phyloP scores from a whole-genome alignment of 2,797 vertebrate species.

The Lacerta viridis region DNA sequence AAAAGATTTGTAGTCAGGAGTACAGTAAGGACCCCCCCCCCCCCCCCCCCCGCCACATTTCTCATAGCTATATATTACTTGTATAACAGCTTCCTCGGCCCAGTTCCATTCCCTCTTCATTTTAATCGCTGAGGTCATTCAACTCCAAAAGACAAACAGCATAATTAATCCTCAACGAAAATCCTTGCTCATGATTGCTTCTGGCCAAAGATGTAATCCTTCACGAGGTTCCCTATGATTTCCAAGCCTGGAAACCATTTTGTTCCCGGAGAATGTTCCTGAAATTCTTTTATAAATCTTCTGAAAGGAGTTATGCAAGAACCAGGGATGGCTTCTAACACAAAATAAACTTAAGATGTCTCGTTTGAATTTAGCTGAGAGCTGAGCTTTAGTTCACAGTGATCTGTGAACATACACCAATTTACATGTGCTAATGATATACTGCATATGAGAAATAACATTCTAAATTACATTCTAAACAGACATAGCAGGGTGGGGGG shows the following conservation, averaged over 20 bases:
- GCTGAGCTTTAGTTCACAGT: not conserved
- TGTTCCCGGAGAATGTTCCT: not conserved
- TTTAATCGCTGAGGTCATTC: not conserved
- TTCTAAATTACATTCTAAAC: not conserved
- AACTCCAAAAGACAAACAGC: conserved; percentile 28
- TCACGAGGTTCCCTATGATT: not conserved
- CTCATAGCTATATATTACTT: conserved; percentile 20
- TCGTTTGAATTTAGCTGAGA: not conserved
- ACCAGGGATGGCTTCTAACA: not conserved
- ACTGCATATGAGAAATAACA: not conserved
- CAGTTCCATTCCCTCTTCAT: conserved; percentile 24
- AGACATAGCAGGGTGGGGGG: not conserved
- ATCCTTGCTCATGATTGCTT: not conserved
- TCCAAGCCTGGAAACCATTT: not conserved
- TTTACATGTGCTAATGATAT: too few species aligned
- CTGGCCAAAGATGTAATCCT: conserved; percentile 2
- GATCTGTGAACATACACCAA: too few species aligned
- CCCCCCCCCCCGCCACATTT: not conserved
- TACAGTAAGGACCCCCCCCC: conserved; percentile 19
- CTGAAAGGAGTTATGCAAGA: not conserved
- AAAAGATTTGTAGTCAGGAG: conserved; percentile 42
- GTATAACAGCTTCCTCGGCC: not conserved
- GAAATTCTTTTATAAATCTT: conserved; percentile 9
- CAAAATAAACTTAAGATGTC: too few species aligned
- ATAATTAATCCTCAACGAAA: not conserved